phyloP scores from a whole-genome alignment of 2,113 vertebrate species.

The Bubo blakistoni region DNA sequence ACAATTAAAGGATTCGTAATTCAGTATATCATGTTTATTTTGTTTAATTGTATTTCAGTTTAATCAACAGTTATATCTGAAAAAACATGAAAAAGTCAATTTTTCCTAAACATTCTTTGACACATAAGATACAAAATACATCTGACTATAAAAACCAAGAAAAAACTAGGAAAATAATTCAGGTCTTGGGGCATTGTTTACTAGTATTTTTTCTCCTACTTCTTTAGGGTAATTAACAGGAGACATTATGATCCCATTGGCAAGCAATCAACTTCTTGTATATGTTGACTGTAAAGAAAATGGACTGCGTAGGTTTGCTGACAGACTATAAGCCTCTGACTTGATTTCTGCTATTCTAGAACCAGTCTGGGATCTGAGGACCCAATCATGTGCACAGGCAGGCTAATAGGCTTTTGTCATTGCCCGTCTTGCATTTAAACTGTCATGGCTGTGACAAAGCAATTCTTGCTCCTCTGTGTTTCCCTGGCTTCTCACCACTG shows the following conservation, averaged over 20 bases:
- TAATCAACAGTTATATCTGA: not conserved
- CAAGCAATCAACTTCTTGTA: not conserved
- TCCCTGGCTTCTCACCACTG: not conserved
- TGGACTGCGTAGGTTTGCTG: not conserved
- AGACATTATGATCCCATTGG: not conserved
- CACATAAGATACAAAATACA: not conserved
- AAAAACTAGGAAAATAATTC: not conserved
- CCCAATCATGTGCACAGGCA: rapidly evolving
- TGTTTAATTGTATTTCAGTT: not conserved
- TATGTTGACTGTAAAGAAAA: not conserved
- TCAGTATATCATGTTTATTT: not conserved
- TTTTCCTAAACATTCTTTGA: not conserved
- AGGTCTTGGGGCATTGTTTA: not conserved
- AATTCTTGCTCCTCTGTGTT: not conserved
- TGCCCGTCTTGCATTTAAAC: not conserved
- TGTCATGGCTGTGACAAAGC: not conserved
- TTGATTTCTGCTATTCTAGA: not conserved
- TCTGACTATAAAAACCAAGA: not conserved
- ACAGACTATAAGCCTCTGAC: not conserved
- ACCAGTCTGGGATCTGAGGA: not conserved
- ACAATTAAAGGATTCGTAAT: not conserved
- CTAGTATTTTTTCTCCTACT: not conserved
- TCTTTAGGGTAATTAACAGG: not conserved
- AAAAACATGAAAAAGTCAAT: not conserved
- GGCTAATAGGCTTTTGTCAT: not conserved